Evolutionary conservation across 2,113 vertebrate genomes (phyloP).

Genomic region (Malurus elegans): DNA sequence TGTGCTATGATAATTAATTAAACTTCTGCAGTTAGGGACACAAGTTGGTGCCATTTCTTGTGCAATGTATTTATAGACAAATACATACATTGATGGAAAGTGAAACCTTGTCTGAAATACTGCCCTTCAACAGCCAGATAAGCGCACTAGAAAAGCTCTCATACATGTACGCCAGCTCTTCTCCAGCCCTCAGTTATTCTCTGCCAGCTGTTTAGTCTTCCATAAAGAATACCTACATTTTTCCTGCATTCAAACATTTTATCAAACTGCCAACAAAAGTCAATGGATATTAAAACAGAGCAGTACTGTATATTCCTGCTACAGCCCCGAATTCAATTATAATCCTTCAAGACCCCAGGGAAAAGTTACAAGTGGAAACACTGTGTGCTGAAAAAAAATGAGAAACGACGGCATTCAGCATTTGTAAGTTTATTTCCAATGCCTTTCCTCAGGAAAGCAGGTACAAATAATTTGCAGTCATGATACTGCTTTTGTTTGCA

Average conservation of each 20-base stretch:
- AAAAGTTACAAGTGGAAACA: conserved; percentile 52
- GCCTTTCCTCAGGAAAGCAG: conserved; percentile 9
- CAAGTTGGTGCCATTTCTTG: neutral
- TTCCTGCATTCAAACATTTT: conserved; percentile 9
- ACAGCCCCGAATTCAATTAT: conserved; percentile 37
- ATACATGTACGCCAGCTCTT: neutral
- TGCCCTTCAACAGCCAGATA: neutral
- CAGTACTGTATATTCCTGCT: conserved; percentile 24
- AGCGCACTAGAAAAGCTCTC: neutral
- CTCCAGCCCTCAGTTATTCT: neutral
- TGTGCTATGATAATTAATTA: neutral
- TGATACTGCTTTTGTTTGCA: neutral
- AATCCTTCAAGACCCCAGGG: conserved; percentile 36
- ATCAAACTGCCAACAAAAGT: conserved; percentile 31
- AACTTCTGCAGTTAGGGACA: neutral
- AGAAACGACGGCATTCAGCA: neutral
- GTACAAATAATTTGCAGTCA: neutral
- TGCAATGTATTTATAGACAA: neutral
- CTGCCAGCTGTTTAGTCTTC: conserved; percentile 7
- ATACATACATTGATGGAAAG: neutral
- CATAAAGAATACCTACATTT: conserved; percentile 36
- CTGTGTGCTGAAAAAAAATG: neutral
- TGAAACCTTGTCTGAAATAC: neutral
- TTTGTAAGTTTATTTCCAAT: conserved; percentile 33
- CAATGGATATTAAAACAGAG: conserved; percentile 47